Base-by-base conservation (phyloP, 1,140 invertebrate species). In the Hydropsyche tenuis region DNA sequence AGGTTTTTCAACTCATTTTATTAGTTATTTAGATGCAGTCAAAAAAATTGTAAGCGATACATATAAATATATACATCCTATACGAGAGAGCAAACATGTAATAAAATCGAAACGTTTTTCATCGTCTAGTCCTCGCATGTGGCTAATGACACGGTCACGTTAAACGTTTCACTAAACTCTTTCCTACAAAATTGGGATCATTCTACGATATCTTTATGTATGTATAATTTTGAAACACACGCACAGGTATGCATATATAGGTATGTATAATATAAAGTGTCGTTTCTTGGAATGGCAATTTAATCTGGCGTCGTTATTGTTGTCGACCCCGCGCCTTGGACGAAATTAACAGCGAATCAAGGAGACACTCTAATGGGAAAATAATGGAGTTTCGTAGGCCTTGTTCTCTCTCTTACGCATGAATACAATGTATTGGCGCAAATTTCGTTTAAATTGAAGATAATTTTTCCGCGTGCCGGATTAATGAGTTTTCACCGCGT, bases 201-300 rank as follows among this genome's bases (percentile, higher is more conserved):
- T 68, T 68, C 25, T 25, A n/a, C 45, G 45, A 6, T 4, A 62
- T 12, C 7, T 37, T 37, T 37, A 37, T 9, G 30, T 4, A 37
- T n/a, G 16, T 48, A 48, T n/a, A 48, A 48, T 14, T 7, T 7
- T 16, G 14, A 7, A n/a, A 48, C 3, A 48, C 4, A 48, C 18
- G 12, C 56, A 20, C 12, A 60, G 12, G 11, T 60, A 60, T 60
- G 23, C 18, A 48, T 48, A 48, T 48, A 48, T 48, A 48, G 4
- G 20, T 60, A 25, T 18, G 51, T 60, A 12, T 23, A n/a, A n/a
- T n/a, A 60, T 25, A 69, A 69, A 75, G 74, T 75, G 74, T 75
- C 74, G 37, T 73, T 75, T 75, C 74, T 64, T 22, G 53, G 74
- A 75, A 75, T 75, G 64, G 74, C 74, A 75, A 75, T 75, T 75